phyloP scores from a whole-genome alignment of 2,888 invertebrate species.

The Physocephala rufipes region DNA sequence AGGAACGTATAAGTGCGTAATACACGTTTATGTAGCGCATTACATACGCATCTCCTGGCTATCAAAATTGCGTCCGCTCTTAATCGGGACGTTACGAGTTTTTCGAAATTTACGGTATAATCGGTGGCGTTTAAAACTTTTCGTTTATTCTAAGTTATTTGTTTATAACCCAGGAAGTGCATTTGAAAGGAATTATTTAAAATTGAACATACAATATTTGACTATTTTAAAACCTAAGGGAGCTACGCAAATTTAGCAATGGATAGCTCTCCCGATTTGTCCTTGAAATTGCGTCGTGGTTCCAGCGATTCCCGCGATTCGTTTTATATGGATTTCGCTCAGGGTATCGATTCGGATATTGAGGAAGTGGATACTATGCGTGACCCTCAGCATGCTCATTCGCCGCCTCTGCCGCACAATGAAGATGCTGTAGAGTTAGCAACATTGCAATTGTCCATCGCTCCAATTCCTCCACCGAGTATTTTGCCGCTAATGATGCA shows the following conservation, averaged over 20 bases:
- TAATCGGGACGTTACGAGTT: no score
- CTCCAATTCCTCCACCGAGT: conserved; percentile 50
- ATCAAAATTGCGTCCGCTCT: no score
- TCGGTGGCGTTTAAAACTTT: not conserved
- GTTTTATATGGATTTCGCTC: conserved; percentile 91
- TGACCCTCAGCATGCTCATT: conserved; percentile 50
- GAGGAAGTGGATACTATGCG: conserved; percentile 80
- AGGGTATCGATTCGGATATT: conserved; percentile 89
- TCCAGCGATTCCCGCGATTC: conserved; percentile 89
- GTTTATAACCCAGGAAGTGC: not conserved
- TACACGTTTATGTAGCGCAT: conserved; percentile 14
- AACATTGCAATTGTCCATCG: conserved; percentile 41
- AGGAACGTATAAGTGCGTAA: not conserved
- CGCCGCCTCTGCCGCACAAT: conserved; percentile 41
- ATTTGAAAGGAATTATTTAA: not conserved
- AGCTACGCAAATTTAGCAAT: conserved; percentile 46
- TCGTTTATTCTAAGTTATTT: not conserved
- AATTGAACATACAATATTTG: conserved; percentile 21
- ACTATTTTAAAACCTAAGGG: not conserved
- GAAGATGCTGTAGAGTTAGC: conserved; percentile 43
- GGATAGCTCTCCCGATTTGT: conserved; percentile 88
- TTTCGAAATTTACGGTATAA: not conserved
- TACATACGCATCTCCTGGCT: no score
- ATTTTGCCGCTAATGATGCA: conserved; percentile 43
- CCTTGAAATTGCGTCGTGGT: conserved; percentile 83